Evolutionary conservation across 2,113 vertebrate species (phyloP), one percentile per base, ranked within the genome.

Genomic region (Semicossyphus pulcher): DNA sequence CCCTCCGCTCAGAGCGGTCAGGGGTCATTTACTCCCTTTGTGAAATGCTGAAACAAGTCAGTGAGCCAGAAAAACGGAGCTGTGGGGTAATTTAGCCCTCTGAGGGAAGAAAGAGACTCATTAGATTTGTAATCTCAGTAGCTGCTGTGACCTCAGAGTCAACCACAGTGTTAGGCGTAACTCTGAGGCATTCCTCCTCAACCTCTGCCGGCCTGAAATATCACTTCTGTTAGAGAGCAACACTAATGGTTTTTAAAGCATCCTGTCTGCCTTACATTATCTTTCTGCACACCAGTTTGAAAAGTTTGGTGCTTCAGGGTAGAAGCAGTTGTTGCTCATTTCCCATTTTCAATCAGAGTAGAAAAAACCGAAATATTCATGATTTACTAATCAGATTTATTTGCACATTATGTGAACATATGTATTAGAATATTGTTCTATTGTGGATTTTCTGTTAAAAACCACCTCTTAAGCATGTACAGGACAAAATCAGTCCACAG

Each of bases 81-180:
- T 7, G 37, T 18, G 58, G 48, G 56, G 53, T 82, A n/a, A 83
- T 73, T 68, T n/a, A 76, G 25, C 16, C 48, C 18, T 36, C 37
- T 4, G 61, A 65, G 56, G 53, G 58, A 48, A 41, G 49, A 82
- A 75, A 63, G 49, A 52, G 42, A 26, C 70, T 78, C 54, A 51
- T 78, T 81, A 51, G 78, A 69, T 76, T 57, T 83, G 68, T 80
- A 67, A 72, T 80, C 64, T 80, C 47, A 31, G 72, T 14, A 42
- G 72, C 32, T 57, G 60, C 36, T 5, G 32, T 20, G 60, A 80
- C 75, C 80, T 68, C 32, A 32, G 48, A 56, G 45, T 49, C 28
- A 26, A 76, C 57, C 14, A 42, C 58, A 65, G 69, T 57, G 31
- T 59, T 72, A 32, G 7, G 45, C 23, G 48, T 2, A 4, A 23